Evolutionary conservation across 2,797 vertebrate species (phyloP).

Genomic region (Fundulus diaphanus): DNA sequence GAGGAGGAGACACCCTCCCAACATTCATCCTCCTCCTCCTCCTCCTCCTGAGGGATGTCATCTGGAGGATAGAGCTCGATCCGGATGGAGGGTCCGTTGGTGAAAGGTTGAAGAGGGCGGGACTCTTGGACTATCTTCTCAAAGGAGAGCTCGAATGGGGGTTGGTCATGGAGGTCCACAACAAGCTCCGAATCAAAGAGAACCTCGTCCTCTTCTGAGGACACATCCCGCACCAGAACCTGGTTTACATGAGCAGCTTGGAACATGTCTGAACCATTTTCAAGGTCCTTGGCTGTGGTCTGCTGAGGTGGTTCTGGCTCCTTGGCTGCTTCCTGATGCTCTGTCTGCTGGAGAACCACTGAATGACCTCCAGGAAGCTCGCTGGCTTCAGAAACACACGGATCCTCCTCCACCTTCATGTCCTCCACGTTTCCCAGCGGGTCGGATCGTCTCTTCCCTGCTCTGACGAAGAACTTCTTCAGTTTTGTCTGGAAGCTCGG

Average conservation of each 20-base stretch:
- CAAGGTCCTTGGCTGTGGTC: not conserved
- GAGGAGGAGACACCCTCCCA: constrained; percentile 1
- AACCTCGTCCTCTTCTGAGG: constrained; percentile 10
- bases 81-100: constrained; percentile 6
- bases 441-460: not conserved
- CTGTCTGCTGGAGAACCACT: constrained; percentile 8
- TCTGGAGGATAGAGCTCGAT: constrained; percentile 37
- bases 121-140: not conserved
- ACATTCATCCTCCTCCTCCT: not conserved
- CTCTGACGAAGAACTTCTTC: constrained; percentile 7
- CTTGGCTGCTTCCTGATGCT: not conserved
- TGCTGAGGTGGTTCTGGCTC: not conserved
- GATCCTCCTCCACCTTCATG: accelerated
- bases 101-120: accelerated
- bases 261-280: not conserved
- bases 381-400: not conserved
- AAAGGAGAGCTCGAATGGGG: too few relatives aligned
- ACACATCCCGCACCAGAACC: not conserved
- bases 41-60: not conserved
- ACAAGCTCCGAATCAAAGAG: not conserved
- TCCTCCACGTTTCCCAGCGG: not conserved
- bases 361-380: not conserved
- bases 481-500: constrained; percentile 4
- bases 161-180: not conserved
- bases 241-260: not conserved